These are phyloP conservation scores for Heliocidaris erythrogramma DNA, from an alignment of 35 echinoderm and acorn worm genomes.

Conservation along the genomic window DNA sequence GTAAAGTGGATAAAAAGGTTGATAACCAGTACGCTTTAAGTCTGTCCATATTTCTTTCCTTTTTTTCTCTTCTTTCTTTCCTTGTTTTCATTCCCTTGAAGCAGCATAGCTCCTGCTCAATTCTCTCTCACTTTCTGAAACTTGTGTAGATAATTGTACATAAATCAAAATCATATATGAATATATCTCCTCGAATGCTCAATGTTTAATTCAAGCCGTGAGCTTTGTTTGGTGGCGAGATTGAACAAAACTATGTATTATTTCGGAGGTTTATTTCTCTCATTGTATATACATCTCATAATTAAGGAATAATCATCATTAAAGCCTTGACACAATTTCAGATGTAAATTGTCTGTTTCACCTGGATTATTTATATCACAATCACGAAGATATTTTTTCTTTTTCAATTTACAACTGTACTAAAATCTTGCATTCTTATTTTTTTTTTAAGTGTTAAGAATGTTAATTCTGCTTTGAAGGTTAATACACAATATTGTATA, in stretches of 20 bases:
- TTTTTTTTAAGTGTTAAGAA: too few relatives aligned
- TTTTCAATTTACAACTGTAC: background rate
- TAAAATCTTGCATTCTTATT: background rate
- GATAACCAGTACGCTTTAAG: too few relatives aligned
- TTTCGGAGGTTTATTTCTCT: background rate
- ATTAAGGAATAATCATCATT: background rate
- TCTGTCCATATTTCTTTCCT: background rate
- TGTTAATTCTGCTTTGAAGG: background rate
- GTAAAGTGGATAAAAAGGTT: too few relatives aligned
- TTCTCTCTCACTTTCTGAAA: background rate
- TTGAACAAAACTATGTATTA: background rate
- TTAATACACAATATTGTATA: background rate
- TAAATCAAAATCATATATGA: conserved; percentile 13
- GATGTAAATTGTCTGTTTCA: background rate
- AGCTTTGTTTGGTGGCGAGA: background rate
- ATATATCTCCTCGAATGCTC: background rate
- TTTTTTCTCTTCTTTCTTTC: too few relatives aligned
- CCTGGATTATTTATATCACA: background rate
- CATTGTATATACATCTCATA: background rate
- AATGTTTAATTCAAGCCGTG: background rate
- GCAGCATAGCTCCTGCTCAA: background rate
- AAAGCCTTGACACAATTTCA: background rate
- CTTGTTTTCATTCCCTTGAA: too few relatives aligned
- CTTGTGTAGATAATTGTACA: conserved; percentile 11
- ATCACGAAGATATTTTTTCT: background rate